Evolutionary conservation across 2,888 invertebrate species (phyloP).

Genomic region (Plebejus anna): DNA sequence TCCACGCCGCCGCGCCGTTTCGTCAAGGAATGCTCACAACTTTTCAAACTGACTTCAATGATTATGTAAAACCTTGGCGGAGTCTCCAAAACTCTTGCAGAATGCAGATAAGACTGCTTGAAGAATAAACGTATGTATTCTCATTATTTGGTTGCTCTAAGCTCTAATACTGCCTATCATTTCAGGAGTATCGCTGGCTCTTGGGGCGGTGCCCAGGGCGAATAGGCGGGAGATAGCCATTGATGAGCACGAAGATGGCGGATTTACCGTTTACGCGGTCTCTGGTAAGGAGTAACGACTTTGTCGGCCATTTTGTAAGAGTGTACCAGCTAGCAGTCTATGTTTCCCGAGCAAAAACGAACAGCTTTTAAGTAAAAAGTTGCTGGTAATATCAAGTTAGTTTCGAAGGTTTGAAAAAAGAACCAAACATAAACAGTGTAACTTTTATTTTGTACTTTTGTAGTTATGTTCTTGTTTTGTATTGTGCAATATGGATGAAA

Average conservation of each 20-base stretch:
- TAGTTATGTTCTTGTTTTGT: too few species aligned
- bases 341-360: too few species aligned
- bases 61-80: neutral
- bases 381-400: too few species aligned
- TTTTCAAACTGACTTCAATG: neutral
- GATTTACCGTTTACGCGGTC: conserved; percentile 45
- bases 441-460: too few species aligned
- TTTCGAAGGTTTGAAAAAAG: too few species aligned
- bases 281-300: conserved; percentile 43
- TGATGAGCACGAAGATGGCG: conserved; percentile 51
- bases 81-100: neutral
- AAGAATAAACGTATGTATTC: neutral
- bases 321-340: neutral
- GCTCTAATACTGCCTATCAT: neutral
- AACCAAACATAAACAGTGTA: too few species aligned
- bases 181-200: conserved; percentile 53
- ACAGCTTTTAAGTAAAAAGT: too few species aligned
- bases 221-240: conserved; percentile 46
- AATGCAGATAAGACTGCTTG: neutral
- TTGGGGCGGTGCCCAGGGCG: conserved; percentile 53
- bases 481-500: too few species aligned
- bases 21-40: neutral
- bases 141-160: neutral
- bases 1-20: neutral
- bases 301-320: neutral